Evolutionary conservation across 2,113 vertebrate genomes (phyloP).

Genomic region (Pardalotus punctatus): DNA sequence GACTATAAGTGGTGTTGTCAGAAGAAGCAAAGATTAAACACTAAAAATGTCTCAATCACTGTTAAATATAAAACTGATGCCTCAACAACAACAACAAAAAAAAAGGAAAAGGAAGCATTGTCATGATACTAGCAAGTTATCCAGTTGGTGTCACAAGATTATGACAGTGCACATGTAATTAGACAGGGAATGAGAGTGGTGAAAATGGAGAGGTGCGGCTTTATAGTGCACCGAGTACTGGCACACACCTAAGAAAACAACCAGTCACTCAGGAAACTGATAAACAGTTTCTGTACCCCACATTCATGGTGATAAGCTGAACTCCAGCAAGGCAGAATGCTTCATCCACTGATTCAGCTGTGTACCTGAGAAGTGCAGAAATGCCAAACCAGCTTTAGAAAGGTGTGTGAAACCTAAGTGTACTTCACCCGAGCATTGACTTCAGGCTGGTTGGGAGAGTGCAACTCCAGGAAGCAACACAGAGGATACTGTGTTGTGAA

Average conservation of each 20-base stretch:
- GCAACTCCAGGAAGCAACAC: background rate
- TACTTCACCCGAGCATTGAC: background rate
- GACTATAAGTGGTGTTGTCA: background rate
- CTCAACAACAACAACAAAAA: background rate
- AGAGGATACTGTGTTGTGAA: background rate
- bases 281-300: background rate
- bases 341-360: background rate
- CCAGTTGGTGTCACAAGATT: constrained; percentile 17
- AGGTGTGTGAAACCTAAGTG: background rate
- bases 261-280: background rate
- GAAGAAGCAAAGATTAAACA: constrained; percentile 8
- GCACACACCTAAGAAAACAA: constrained; percentile 14
- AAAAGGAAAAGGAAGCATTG: background rate
- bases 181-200: background rate
- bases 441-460: background rate
- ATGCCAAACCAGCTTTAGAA: background rate
- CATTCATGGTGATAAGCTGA: background rate
- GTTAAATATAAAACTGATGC: background rate
- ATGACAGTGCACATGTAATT: background rate
- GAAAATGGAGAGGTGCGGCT: constrained; percentile 1
- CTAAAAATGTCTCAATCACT: background rate
- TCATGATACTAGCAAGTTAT: background rate
- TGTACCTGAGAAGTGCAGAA: background rate
- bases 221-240: background rate
- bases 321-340: rapidly evolving